Percentiles rank a stretch among this genome's conserved stretches.
Conservation (phyloP, 2,797 vertebrate species). For the Typhlichthys subterraneus region DNA sequence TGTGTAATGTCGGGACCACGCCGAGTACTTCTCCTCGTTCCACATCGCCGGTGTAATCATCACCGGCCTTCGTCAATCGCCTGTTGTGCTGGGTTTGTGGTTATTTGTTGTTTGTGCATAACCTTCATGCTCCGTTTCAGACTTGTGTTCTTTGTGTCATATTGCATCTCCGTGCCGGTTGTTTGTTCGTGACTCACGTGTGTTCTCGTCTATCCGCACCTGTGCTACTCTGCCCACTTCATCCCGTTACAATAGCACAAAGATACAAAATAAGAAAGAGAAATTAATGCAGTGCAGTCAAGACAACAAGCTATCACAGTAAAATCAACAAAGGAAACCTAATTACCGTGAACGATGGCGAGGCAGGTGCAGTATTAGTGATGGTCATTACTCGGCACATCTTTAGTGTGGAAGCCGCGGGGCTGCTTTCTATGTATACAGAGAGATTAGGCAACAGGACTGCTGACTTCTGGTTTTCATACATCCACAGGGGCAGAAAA, state of each 20-base stretch:
- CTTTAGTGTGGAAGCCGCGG: slow-evolving; percentile 13
- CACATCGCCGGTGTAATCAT: no score
- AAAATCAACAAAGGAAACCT: slow-evolving; percentile 1
- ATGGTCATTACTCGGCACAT: slow-evolving; percentile 12
- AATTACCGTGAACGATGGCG: background rate
- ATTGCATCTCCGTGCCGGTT: no score
- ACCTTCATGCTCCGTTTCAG: no score
- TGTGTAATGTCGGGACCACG: no score
- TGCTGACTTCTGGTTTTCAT: slow-evolving; percentile 53
- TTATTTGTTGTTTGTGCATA: no score
- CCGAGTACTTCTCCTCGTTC: no score
- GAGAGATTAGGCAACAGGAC: slow-evolving; percentile 28
- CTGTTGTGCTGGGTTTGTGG: no score
- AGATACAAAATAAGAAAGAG: background rate
- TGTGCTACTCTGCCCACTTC: no score
- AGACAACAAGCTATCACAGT: background rate
- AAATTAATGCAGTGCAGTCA: slow-evolving; percentile 4
- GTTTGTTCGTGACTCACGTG: no score
- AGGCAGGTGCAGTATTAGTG: slow-evolving; percentile 3
- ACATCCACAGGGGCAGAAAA: slow-evolving; percentile 37
- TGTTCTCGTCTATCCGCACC: no score
- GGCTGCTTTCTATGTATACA: slow-evolving; percentile 11
- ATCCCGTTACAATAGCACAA: background rate
- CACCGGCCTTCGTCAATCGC: no score
- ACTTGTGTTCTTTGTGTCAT: no score